phyloP scores from a whole-genome alignment of 2,888 invertebrate genomes.

The Sarcophaga variegata region DNA sequence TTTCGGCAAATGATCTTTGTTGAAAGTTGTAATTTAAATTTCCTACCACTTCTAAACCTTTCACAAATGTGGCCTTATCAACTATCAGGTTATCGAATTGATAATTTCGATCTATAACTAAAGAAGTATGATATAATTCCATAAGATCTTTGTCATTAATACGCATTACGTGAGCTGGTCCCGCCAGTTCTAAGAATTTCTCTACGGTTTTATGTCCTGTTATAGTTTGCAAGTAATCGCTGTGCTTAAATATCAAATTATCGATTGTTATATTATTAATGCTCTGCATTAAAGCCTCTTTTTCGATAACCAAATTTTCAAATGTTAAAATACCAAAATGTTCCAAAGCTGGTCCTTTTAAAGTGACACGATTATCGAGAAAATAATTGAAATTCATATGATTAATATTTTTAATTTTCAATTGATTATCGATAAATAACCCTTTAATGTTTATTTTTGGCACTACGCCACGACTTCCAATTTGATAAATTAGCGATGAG shows the following conservation, averaged over 20 bases:
- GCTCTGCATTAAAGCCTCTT: conserved; percentile 72
- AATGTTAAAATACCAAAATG: conserved; percentile 77
- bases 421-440: conserved; percentile 69
- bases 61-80: conserved; percentile 74
- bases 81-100: conserved; percentile 75
- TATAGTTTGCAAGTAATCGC: conserved; percentile 74
- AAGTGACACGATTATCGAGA: conserved; percentile 75
- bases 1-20: conserved; percentile 34
- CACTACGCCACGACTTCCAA: conserved; percentile 43
- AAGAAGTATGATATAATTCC: conserved; percentile 74
- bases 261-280: conserved; percentile 77
- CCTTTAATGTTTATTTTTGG: conserved; percentile 72
- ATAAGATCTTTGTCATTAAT: conserved; percentile 75
- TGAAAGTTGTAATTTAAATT: conserved; percentile 19
- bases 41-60: conserved; percentile 70
- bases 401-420: conserved; percentile 74
- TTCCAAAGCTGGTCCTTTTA: conserved; percentile 74
- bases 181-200: conserved; percentile 73
- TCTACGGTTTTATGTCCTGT: conserved; percentile 74
- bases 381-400: conserved; percentile 76
- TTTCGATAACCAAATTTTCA: conserved; percentile 74
- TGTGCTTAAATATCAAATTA: conserved; percentile 73
- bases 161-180: conserved; percentile 75
- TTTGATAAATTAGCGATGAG: conserved; percentile 70
- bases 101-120: conserved; percentile 75